phyloP scores from a whole-genome alignment of 2,113 vertebrate species.

The Corydoras sp. region DNA sequence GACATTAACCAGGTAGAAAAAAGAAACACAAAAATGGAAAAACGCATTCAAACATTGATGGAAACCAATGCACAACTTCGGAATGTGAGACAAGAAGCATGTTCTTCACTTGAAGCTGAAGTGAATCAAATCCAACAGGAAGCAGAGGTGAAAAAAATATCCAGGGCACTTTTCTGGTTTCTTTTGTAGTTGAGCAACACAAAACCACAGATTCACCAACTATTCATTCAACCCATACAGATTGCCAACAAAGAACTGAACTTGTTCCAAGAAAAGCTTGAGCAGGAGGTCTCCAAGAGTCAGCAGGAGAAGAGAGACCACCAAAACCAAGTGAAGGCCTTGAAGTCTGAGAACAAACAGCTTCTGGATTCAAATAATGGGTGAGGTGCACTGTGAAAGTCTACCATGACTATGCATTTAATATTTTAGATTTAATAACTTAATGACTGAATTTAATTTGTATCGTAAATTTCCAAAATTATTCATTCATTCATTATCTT shows the following conservation, averaged over 20 bases:
- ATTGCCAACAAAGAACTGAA: constrained; percentile 76
- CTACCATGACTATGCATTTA: no score
- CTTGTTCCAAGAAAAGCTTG: constrained; percentile 76
- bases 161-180: neutral
- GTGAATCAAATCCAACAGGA: constrained; percentile 54
- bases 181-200: no score
- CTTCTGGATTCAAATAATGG: constrained; percentile 57
- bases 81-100: constrained; percentile 50
- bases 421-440: no score
- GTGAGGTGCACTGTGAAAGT: constrained; percentile 52
- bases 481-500: no score
- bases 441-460: no score
- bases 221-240: constrained; percentile 49
- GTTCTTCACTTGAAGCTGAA: constrained; percentile 55
- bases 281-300: constrained; percentile 76
- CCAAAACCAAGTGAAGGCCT: constrained; percentile 70
- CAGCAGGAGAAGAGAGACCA: constrained; percentile 83
- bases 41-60: constrained; percentile 61
- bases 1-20: constrained; percentile 73
- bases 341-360: constrained; percentile 69
- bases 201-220: neutral
- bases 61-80: constrained; percentile 47
- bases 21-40: constrained; percentile 52
- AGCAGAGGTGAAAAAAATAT: constrained; percentile 65
- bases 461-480: no score